phyloP scores from a whole-genome alignment of 1,140 invertebrate genomes.

The Myzus persicae region DNA sequence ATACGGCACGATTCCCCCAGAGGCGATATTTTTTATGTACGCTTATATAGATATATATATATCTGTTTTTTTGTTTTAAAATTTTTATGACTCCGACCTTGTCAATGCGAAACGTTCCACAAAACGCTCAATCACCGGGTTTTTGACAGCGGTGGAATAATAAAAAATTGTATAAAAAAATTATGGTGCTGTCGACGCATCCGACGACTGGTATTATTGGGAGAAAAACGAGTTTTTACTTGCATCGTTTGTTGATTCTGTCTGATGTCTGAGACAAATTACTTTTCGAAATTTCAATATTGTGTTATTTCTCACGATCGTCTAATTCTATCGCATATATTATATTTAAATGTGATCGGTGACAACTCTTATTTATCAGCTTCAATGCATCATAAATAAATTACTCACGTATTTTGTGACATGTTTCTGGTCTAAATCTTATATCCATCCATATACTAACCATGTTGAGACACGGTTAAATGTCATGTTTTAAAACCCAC shows the following conservation, averaged over 20 bases:
- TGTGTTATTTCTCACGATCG: not conserved
- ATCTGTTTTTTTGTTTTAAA: not conserved
- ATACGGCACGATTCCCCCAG: not conserved
- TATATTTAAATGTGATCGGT: not conserved
- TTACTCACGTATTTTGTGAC: not conserved
- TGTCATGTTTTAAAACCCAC: not conserved
- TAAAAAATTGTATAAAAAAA: not conserved
- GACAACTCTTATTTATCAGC: not conserved
- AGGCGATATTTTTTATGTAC: not conserved
- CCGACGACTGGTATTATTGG: not conserved
- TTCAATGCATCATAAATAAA: not conserved
- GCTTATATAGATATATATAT: not conserved
- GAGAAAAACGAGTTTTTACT: not conserved
- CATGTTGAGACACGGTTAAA: not conserved
- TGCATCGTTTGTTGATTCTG: not conserved
- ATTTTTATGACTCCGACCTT: not conserved
- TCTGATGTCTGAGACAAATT: not conserved
- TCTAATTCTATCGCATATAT: not conserved
- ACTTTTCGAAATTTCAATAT: not conserved
- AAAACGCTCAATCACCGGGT: slow-evolving; percentile 24
- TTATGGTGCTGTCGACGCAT: not conserved
- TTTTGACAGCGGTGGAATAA: not conserved
- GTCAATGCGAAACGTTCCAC: slow-evolving; percentile 3
- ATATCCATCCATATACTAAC: not conserved
- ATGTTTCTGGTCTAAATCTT: not conserved